Conservation (phyloP, 2,113 vertebrate species). For the Xyliphius kryptos region DNA sequence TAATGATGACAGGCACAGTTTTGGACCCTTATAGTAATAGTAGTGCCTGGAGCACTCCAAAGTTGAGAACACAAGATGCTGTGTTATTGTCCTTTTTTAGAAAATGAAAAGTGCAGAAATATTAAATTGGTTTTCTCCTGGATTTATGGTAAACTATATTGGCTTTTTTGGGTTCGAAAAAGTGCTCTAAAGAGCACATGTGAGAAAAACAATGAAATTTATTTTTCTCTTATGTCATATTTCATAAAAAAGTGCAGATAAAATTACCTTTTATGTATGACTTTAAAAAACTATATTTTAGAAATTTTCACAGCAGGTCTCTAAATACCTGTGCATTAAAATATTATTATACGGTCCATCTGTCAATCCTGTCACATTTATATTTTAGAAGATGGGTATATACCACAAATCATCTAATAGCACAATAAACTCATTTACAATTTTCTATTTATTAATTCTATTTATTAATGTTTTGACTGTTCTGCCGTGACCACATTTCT, state of each 20-base stretch:
- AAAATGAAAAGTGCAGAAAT: slow-evolving; percentile 6
- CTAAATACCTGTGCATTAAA: slow-evolving; percentile 22
- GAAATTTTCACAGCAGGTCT: slow-evolving; percentile 2
- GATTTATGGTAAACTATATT: not conserved
- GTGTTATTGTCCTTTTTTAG: slow-evolving; percentile 13
- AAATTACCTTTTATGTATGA: not conserved
- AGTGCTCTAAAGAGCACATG: not conserved
- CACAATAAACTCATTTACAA: no score
- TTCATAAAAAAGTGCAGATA: not conserved
- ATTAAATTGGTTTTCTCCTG: slow-evolving; percentile 1
- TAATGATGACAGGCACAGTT: slow-evolving; percentile 3
- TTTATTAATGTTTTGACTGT: not conserved
- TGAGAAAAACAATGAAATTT: not conserved
- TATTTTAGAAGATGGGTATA: no score
- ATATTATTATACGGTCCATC: slow-evolving; percentile 16
- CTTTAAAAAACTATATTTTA: slow-evolving; percentile 4
- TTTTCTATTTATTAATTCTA: no score
- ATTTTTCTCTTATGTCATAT: not conserved
- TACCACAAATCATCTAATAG: no score
- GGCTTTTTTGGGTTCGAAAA: not conserved
- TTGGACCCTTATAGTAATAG: slow-evolving; percentile 18
- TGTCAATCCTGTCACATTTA: not conserved
- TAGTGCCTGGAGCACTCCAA: slow-evolving; percentile 2
- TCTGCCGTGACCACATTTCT: not conserved
- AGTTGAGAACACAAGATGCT: slow-evolving; percentile 2